Evolutionary conservation across 2,113 vertebrate genomes (phyloP), one percentile per base, ranked within the genome.

Genomic region (Megalops atlanticus): DNA sequence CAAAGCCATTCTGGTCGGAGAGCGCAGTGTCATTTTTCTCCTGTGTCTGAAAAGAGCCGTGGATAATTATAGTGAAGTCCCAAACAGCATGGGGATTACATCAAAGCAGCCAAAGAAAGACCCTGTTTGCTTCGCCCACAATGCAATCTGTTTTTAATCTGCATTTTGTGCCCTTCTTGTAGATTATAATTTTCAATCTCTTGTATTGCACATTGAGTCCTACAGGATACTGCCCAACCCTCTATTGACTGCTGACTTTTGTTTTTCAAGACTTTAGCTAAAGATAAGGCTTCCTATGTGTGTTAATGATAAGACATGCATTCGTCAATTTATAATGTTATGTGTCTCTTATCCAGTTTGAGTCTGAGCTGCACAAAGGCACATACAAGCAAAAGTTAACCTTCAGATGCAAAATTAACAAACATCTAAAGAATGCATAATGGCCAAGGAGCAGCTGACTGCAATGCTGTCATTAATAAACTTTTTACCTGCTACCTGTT

Each of bases 91-190:
- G 52, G 27, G 76, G 52, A 68, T 74, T 71, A 78, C 49, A 85
- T 82, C 31, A 80, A 77, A 74, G 39, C 36, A 43, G 33, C 31
- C 43, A 31, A 41, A 74, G 27, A 79, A 64, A 10, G 33, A 14
- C 16, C 27, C 16, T 12, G 31, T 47, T 49, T 36, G n/a, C 52
- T n/a, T 68, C 74, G 70, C 35, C 75, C 68, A 71, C 31, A 78
- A 74, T 74, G 40, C 41, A 52, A 74, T 78, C 84, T 83, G 78
- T 74, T 83, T 70, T 36, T 74, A 85, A 78, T 83, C 81, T 77
- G 39, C 38, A n/a, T 78, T 52, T 41, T 24, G 49, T 27, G 39
- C 79, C 75, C 49, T 36, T 24, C 54, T 82, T 79, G 69, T 71
- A 40, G 54, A 80, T 81, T 80, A 74, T 77, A 68, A 80, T 80